Evolutionary conservation across 2,113 vertebrate genomes (phyloP), one percentile per base, ranked within the genome.

Genomic region (Crotalus viridis): DNA sequence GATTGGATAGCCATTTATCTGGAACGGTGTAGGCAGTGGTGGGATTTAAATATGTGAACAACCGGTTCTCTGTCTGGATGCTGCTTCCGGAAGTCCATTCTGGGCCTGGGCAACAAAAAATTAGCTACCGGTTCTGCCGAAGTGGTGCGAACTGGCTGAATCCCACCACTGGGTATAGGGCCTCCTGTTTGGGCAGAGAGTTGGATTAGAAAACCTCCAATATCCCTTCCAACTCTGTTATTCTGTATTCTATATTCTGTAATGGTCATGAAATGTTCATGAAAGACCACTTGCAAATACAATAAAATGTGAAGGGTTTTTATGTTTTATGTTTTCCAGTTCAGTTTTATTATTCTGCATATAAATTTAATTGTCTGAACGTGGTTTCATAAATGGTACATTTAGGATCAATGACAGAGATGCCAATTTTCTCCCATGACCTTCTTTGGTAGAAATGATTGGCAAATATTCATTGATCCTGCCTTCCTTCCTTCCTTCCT

Each of bases 271-370:
- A 56, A 64, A 64, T 28, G 28, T 64, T 64, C 26, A 55, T 56
- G n/a, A 56, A 88, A 94, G 33, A 93, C 91, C 3, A 95, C 93
- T 46, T 93, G 89, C 90, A 90, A 59, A 15, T 64, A 95, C 92
- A 90, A 93, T 85, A 91, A 8, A 91, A 74, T 51, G 74, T 56
- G 88, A 91, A 94, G 59, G 48, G 15, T 19, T 48, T 56, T 57
- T 85, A 39, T 56, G 54, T 89, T 64, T 24, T 64, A 2, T 26
- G n/a, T 92, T 55, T 46, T 89, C 81, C 24, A 48, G 33, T 46
- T 89, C 64, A 48, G 17, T 56, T 12, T 56, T 85, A 56, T 48
- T 81, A 17, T 51, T 92, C n/a, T 88, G 10, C 3, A 1, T 81
- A n/a, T 85, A 85, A 48, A 92, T 17, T n/a, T 28, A 92, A 88